phyloP scores from a whole-genome alignment of 2,888 invertebrate genomes.

The Empis stercorea region DNA sequence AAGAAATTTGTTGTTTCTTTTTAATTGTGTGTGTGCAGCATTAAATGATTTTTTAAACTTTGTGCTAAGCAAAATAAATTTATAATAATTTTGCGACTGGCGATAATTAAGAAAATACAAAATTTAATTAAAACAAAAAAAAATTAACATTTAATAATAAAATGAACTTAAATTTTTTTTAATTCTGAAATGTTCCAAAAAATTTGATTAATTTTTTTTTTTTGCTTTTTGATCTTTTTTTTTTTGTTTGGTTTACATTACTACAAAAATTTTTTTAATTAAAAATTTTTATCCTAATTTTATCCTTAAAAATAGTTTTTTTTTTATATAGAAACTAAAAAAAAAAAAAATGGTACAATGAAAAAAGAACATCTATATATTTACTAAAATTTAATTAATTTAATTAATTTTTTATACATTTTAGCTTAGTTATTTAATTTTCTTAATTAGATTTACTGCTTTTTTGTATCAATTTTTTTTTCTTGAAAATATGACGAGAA shows the following conservation, averaged over 20 bases:
- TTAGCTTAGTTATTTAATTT: background rate
- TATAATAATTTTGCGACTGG: too few relatives aligned
- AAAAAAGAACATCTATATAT: background rate
- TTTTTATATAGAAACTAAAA: too few relatives aligned
- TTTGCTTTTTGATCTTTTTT: background rate
- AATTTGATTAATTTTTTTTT: background rate
- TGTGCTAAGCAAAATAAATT: too few relatives aligned
- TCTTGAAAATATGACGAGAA: background rate
- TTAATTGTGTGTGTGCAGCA: too few relatives aligned
- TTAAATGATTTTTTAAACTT: too few relatives aligned
- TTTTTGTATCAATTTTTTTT: background rate
- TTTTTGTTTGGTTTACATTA: background rate
- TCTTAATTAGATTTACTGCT: background rate
- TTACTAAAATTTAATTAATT: background rate
- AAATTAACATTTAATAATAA: too few relatives aligned
- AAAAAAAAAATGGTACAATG: background rate
- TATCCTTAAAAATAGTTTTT: background rate
- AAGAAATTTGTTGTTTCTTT: too few relatives aligned
- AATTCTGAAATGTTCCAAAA: too few relatives aligned
- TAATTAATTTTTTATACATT: background rate
- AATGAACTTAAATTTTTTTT: too few relatives aligned
- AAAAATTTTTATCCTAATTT: background rate
- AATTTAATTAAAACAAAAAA: too few relatives aligned
- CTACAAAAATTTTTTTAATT: background rate
- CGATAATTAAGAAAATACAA: too few relatives aligned